Conservation (phyloP, 2,888 invertebrate genomes). For the Brachypalpus laphriformis region DNA sequence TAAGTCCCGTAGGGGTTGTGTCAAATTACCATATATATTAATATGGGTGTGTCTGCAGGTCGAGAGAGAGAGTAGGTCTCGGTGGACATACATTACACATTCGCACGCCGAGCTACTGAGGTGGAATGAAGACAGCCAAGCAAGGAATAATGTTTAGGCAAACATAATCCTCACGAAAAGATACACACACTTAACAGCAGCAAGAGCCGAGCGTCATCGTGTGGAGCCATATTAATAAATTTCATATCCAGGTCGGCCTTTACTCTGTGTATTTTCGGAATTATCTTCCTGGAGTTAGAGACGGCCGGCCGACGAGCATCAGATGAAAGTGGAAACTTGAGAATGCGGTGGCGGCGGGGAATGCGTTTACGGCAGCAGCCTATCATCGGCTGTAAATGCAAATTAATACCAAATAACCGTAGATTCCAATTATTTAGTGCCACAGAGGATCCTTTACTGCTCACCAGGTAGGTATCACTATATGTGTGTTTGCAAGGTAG, state of each 20-base stretch:
- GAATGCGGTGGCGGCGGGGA: neutral
- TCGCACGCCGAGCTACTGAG: conserved; percentile 24
- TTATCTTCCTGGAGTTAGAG: conserved; percentile 14
- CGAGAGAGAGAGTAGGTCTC: conserved; percentile 18
- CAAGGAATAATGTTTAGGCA: conserved; percentile 36
- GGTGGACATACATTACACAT: conserved; percentile 31
- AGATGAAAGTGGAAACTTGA: neutral
- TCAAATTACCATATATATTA: conserved; percentile 71
- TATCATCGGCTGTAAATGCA: conserved; percentile 59
- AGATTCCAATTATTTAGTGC: conserved; percentile 62
- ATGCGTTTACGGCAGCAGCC: conserved; percentile 37
- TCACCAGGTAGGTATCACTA: neutral
- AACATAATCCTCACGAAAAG: conserved; percentile 34
- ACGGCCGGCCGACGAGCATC: neutral
- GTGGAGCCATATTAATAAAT: conserved; percentile 52
- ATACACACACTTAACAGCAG: neutral
- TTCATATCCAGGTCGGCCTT: conserved; percentile 52
- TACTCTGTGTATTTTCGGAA: conserved; percentile 42
- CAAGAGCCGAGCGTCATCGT: conserved; percentile 5
- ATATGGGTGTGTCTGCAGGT: conserved; percentile 49
- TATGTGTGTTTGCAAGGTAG: neutral
- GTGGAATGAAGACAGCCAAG: conserved; percentile 41
- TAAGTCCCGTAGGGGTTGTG: conserved; percentile 7
- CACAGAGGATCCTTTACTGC: conserved; percentile 25
- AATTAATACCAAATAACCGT: conserved; percentile 66